Conservation (phyloP, 2,113 vertebrate species). For the Paramisgurnus dabryanus region DNA sequence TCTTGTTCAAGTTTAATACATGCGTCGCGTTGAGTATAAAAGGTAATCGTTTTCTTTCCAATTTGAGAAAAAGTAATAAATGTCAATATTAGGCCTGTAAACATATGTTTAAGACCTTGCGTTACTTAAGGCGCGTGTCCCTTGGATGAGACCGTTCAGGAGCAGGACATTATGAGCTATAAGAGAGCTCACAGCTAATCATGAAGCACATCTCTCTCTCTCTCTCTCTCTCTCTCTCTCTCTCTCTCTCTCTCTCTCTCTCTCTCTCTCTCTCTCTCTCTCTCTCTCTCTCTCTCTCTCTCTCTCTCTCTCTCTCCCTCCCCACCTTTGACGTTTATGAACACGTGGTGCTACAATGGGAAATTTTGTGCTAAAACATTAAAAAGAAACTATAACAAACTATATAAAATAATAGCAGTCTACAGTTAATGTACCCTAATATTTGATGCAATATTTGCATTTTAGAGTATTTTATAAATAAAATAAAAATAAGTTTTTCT, state of each 20-base stretch:
- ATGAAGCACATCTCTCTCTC: constrained; percentile 66
- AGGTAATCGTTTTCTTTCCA: not conserved
- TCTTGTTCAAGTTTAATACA: not conserved
- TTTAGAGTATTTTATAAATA: no score
- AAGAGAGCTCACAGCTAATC: constrained; percentile 69
- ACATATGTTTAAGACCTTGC: not conserved
- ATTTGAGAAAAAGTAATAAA: not conserved
- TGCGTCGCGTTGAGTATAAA: not conserved
- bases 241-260: constrained; percentile 29
- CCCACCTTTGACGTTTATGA: not conserved
- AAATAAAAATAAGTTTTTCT: no score
- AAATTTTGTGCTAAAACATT: no score
- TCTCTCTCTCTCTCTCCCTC: constrained; percentile 6
- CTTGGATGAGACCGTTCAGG: constrained; percentile 20
- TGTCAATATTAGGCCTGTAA: not conserved
- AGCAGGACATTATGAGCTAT: constrained; percentile 61
- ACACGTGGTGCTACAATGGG: not conserved
- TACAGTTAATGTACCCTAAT: no score
- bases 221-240: constrained; percentile 43
- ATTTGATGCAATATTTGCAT: no score
- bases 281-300: constrained; percentile 38
- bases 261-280: constrained; percentile 30
- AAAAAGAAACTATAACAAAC: not conserved
- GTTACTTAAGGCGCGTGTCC: constrained; percentile 3
- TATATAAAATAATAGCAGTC: not conserved